A percentile compares a stretch with the other conserved stretches of the same genome.
phyloP scores from a whole-genome alignment of 2,113 vertebrate genomes.

The Gymnarchus niloticus region DNA sequence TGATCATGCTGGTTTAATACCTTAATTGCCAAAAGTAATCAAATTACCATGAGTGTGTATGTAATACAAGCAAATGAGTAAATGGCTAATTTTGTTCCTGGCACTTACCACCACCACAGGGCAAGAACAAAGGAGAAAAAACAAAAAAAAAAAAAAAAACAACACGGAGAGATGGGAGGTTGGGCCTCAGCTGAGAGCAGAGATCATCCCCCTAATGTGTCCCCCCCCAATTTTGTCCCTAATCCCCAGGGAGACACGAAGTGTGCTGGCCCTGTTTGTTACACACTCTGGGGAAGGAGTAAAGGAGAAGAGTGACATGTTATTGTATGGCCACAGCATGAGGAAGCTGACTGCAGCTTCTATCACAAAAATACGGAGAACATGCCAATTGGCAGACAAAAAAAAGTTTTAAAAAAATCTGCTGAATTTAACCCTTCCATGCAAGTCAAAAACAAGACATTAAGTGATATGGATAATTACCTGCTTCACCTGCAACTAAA shows the following conservation, averaged over 20 bases:
- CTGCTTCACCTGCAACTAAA: not conserved
- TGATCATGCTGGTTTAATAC: not conserved
- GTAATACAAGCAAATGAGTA: not conserved
- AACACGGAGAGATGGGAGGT: no score
- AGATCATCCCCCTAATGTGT: no score
- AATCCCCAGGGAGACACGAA: no score
- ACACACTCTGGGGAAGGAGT: not conserved
- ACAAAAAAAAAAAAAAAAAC: no score
- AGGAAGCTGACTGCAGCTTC: not conserved
- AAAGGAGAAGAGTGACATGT: not conserved
- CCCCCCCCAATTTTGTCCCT: no score
- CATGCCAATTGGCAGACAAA: not conserved
- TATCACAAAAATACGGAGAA: no score
- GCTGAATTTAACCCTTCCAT: not conserved
- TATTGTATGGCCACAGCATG: not conserved
- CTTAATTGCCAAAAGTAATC: not conserved
- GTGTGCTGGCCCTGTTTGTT: no score
- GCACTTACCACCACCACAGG: not conserved
- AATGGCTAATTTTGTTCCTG: not conserved
- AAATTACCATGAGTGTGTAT: not conserved
- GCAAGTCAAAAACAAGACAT: slow-evolving; percentile 7
- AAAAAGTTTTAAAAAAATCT: not conserved
- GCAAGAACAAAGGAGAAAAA: no score
- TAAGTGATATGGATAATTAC: not conserved
- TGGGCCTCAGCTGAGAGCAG: no score